Base-by-base conservation (phyloP, 2,888 invertebrate genomes). In the Acheta domesticus region DNA sequence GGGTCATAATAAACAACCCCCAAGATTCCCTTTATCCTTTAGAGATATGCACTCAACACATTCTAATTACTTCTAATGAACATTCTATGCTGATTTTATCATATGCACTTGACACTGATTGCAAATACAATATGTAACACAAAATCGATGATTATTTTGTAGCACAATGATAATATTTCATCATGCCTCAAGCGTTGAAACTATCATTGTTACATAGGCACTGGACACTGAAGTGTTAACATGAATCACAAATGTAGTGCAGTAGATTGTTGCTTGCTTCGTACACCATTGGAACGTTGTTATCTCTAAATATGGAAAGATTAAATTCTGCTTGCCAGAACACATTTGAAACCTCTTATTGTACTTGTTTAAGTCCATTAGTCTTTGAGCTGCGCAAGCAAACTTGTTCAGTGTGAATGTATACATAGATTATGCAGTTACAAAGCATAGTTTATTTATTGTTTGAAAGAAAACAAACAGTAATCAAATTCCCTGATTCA, bases 121-220 rank as follows among this genome's bases (percentile, higher is more conserved):
- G 77, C 79, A 77, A 79, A 49, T 77, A 79, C 73, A 76, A 74
- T 49, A 74, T 74, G 62, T 74, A 79, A 79, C 79, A 79, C 36
- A 79, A 77, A 75, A 79, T 79, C 79, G 77, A 79, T 79, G 79
- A 48, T 79, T 48, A 62, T 21, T 79, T 48, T 48, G 49, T 75
- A 75, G 74, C 75, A 78, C 75, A 78, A 74, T 78, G 74, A 74
- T 49, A 21, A 48, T 62, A 77, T 48, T 49, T 76, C 77, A 48
- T 49, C 62, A 14, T 49, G 77, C 21, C 62, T 21, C 23, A 80
- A 80, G 80, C 80, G 21, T 78, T 79, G 16, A 75, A 80, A 80
- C 80, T 77, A 80, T 79, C 48, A 80, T 62, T 80, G 21, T 80
- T 80, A 79, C 79, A 79, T 79, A 80, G 80, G 80, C 80, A 80